phyloP scores from a whole-genome alignment of 2,797 vertebrate genomes.

The Gambelia wislizenii region DNA sequence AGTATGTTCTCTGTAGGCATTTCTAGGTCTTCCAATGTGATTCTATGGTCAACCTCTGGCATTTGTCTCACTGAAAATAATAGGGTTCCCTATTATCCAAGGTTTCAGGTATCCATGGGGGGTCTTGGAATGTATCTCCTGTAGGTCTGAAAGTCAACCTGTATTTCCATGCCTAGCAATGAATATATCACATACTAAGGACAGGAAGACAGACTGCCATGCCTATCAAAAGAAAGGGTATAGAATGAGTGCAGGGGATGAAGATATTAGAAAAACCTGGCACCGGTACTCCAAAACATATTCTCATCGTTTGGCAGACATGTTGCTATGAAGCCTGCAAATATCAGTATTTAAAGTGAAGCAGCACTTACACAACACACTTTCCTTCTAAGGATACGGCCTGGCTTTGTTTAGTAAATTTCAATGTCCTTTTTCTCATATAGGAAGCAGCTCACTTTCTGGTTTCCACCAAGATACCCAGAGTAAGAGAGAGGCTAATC shows the following conservation, averaged over 20 bases:
- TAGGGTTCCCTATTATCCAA: too few relatives aligned
- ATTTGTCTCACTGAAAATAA: too few relatives aligned
- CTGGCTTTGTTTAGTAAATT: slow-evolving; percentile 54
- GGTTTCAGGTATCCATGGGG: too few relatives aligned
- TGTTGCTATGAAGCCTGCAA: not conserved
- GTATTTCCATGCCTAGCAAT: too few relatives aligned
- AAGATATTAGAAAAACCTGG: not conserved
- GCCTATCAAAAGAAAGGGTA: not conserved
- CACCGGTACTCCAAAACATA: not conserved
- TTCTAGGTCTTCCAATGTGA: too few relatives aligned
- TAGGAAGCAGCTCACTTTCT: slow-evolving; percentile 43
- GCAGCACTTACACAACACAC: slow-evolving; percentile 31
- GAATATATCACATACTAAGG: not conserved
- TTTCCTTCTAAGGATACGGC: slow-evolving; percentile 1
- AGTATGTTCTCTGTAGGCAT: too few relatives aligned
- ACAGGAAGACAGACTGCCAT: not conserved
- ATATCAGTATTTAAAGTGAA: slow-evolving; percentile 20
- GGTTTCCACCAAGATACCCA: slow-evolving; percentile 48
- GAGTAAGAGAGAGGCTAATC: slow-evolving; percentile 19
- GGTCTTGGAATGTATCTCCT: too few relatives aligned
- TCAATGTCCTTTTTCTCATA: slow-evolving; percentile 58
- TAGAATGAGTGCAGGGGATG: not conserved
- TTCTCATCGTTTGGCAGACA: not conserved
- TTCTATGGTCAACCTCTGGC: too few relatives aligned
- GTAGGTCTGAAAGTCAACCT: too few relatives aligned